Percentiles rank a stretch among this genome's conserved stretches.
Conservation (phyloP, 2,888 invertebrate species). For the Caenorhabditis virilis region DNA sequence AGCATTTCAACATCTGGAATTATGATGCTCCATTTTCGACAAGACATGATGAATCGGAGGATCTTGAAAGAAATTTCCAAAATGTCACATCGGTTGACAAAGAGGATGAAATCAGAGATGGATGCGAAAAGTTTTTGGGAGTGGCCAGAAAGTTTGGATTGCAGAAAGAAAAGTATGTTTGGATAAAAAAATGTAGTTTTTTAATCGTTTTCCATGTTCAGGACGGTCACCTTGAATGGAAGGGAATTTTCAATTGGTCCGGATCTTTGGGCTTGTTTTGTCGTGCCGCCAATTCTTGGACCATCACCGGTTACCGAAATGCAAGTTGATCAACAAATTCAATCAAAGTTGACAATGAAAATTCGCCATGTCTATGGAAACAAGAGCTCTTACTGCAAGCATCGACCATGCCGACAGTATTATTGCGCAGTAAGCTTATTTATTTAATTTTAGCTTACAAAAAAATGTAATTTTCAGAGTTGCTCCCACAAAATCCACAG, state of each 20-base stretch:
- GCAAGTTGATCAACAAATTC: slow-evolving; percentile 8
- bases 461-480: slow-evolving; percentile 2
- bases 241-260: slow-evolving; percentile 13
- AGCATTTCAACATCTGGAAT: slow-evolving; percentile 11
- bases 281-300: slow-evolving; percentile 9
- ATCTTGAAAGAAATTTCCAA: neutral
- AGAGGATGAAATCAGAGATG: slow-evolving; percentile 2
- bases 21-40: slow-evolving; percentile 1
- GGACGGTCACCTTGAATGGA: neutral
- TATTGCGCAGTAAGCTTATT: slow-evolving; percentile 21
- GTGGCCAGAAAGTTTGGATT: neutral
- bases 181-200: neutral
- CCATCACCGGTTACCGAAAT: neutral
- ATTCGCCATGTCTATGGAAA: slow-evolving; percentile 18
- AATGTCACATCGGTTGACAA: too few relatives aligned
- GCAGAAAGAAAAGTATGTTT: neutral
- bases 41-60: neutral
- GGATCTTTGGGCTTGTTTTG: slow-evolving; percentile 15
- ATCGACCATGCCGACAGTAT: slow-evolving; percentile 31
- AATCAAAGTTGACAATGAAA: slow-evolving; percentile 13
- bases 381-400: slow-evolving; percentile 30
- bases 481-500: slow-evolving; percentile 27
- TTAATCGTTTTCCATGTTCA: neutral
- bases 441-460: neutral
- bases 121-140: slow-evolving; percentile 3